A percentile compares a stretch with the other conserved stretches of the same genome.
These are phyloP conservation scores for Tetrao urogallus DNA, from an alignment of 2,113 vertebrate genomes.

Conservation along the genomic window DNA sequence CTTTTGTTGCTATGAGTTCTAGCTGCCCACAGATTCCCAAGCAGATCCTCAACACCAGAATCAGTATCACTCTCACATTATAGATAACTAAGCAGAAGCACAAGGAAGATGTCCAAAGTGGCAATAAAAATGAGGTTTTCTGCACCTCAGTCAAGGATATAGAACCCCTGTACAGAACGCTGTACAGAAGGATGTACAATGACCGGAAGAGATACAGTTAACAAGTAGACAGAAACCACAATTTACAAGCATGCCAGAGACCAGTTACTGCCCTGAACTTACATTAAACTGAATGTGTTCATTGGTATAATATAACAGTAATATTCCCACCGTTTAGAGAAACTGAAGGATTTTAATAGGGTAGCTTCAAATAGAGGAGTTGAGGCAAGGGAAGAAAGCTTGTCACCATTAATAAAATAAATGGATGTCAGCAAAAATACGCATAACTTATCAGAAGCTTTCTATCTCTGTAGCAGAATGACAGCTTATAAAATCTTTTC, in stretches of 20 bases:
- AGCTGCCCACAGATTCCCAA: background rate
- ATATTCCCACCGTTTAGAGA: background rate
- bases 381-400: constrained; percentile 12
- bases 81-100: background rate
- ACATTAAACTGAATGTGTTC: background rate
- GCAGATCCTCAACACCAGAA: background rate
- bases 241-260: background rate
- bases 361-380: background rate
- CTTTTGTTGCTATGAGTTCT: background rate
- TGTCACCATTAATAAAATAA: constrained; percentile 17
- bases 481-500: background rate
- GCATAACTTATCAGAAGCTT: constrained; percentile 7
- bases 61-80: background rate
- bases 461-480: background rate
- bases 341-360: background rate
- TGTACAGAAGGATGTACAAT: background rate
- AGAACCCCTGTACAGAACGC: background rate
- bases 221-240: background rate
- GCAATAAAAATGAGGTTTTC: background rate
- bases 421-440: constrained; percentile 21
- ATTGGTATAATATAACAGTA: background rate
- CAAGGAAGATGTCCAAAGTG: rapidly evolving
- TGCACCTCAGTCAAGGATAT: background rate
- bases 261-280: background rate
- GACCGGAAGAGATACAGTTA: background rate